These are phyloP conservation scores for Grammomys surdaster DNA, from an alignment of 2,113 vertebrate genomes.

Conservation along the genomic window DNA sequence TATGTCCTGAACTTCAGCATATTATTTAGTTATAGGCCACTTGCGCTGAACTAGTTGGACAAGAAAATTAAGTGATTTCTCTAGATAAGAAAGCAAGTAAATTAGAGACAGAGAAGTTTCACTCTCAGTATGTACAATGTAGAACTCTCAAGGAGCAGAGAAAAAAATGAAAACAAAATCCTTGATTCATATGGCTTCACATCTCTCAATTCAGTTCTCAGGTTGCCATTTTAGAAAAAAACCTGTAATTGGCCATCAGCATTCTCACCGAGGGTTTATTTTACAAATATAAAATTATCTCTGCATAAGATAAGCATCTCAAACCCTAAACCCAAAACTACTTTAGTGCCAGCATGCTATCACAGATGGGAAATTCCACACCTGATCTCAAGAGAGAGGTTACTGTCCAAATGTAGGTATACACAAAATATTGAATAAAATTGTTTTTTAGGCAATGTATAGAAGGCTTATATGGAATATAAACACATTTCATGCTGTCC, in stretches of 20 bases:
- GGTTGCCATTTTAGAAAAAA: constrained; percentile 23
- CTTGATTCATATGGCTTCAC: constrained; percentile 44
- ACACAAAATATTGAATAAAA: not conserved
- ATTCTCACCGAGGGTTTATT: constrained; percentile 56
- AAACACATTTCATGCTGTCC: not conserved
- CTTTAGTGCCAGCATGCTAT: not conserved
- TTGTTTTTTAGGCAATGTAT: not conserved
- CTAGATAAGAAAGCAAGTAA: constrained; percentile 35
- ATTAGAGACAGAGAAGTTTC: constrained; percentile 26
- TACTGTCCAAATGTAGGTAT: not conserved
- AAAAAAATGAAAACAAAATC: constrained; percentile 55
- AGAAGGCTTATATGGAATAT: not conserved
- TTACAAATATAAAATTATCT: constrained; percentile 47
- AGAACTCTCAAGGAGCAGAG: constrained; percentile 11
- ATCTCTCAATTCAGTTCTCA: constrained; percentile 38
- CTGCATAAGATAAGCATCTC: not conserved
- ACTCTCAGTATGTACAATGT: not conserved
- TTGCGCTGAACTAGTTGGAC: not conserved
- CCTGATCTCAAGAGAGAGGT: not conserved
- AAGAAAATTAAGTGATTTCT: constrained; percentile 32
- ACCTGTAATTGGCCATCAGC: not conserved
- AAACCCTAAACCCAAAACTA: not conserved
- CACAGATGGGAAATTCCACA: not conserved
- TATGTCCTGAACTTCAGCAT: not conserved
- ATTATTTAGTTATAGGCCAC: not conserved